These are phyloP conservation scores for Erythrocercus mccallii DNA, from an alignment of 2,113 vertebrate species.

Conservation along the genomic window DNA sequence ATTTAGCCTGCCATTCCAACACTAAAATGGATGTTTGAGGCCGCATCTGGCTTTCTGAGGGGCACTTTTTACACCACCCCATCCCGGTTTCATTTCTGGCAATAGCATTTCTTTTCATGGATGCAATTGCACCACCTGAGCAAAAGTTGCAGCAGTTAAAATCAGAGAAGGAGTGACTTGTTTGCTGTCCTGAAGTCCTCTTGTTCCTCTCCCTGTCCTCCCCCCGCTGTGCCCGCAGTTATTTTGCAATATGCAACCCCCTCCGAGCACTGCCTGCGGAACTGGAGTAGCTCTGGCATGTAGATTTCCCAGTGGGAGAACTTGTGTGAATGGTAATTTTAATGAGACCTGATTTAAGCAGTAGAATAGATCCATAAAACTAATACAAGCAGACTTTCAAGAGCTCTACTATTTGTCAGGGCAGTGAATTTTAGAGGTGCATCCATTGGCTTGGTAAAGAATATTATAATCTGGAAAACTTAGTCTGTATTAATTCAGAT, in stretches of 20 bases:
- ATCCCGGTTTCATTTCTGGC: background rate
- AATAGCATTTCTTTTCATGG: background rate
- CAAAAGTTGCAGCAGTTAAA: constrained; percentile 1
- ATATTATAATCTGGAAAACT: constrained; percentile 54
- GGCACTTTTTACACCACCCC: background rate
- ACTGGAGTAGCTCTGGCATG: constrained; percentile 67
- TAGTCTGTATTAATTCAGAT: constrained; percentile 54
- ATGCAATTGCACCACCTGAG: background rate
- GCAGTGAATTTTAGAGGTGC: constrained; percentile 56
- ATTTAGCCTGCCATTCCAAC: constrained; percentile 13
- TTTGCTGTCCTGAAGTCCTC: constrained; percentile 45
- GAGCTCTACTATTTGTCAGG: constrained; percentile 62
- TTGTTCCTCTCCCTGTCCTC: background rate
- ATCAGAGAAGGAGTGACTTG: constrained; percentile 41
- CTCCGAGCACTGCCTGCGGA: constrained; percentile 64
- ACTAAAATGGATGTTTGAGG: background rate
- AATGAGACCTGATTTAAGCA: constrained; percentile 74
- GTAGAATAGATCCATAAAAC: constrained; percentile 72
- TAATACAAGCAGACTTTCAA: constrained; percentile 73
- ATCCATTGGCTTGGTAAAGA: constrained; percentile 55
- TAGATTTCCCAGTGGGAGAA: constrained; percentile 69
- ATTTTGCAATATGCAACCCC: constrained; percentile 61
- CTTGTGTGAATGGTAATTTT: constrained; percentile 71
- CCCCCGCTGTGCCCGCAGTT: background rate
- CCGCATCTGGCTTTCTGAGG: background rate